These are phyloP conservation scores for Nymphalis c-album DNA, from an alignment of 2,888 invertebrate species.

Conservation along the genomic window DNA sequence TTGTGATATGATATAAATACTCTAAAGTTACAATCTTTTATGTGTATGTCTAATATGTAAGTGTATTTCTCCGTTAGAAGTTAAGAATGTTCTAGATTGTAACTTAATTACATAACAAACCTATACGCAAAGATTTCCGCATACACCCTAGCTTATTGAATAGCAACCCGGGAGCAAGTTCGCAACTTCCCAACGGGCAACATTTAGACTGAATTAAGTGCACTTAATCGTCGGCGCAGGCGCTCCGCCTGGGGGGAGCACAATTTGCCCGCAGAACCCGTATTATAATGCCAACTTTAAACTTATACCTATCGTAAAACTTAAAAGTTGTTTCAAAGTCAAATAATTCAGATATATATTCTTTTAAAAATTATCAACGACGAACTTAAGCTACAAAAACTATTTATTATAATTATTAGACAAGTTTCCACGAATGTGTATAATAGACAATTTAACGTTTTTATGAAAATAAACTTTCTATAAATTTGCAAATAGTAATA, in stretches of 20 bases:
- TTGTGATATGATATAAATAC: too few relatives aligned
- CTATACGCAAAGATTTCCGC: slow-evolving; percentile 26
- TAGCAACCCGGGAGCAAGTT: slow-evolving; percentile 34
- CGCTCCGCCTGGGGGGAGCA: slow-evolving; percentile 60
- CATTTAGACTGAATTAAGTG: slow-evolving; percentile 76
- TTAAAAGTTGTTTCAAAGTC: slow-evolving; percentile 8
- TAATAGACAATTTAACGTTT: too few relatives aligned
- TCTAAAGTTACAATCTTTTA: too few relatives aligned
- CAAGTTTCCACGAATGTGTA: too few relatives aligned
- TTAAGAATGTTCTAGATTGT: slow-evolving; percentile 9
- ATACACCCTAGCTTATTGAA: slow-evolving; percentile 31
- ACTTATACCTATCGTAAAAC: slow-evolving; percentile 26
- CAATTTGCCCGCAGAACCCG: slow-evolving; percentile 44
- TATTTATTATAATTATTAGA: too few relatives aligned
- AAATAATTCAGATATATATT: slow-evolving; percentile 4
- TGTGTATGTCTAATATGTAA: neutral
- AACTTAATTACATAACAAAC: slow-evolving; percentile 24
- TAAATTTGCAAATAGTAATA: too few relatives aligned
- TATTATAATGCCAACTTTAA: slow-evolving; percentile 39
- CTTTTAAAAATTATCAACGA: neutral
- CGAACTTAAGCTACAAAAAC: too few relatives aligned
- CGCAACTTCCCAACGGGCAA: slow-evolving; percentile 51
- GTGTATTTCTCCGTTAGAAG: neutral
- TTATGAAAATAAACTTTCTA: too few relatives aligned
- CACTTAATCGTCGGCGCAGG: slow-evolving; percentile 72